These are phyloP conservation scores for Odontocerum albicorne DNA, from an alignment of 2,888 invertebrate species.

Conservation along the genomic window DNA sequence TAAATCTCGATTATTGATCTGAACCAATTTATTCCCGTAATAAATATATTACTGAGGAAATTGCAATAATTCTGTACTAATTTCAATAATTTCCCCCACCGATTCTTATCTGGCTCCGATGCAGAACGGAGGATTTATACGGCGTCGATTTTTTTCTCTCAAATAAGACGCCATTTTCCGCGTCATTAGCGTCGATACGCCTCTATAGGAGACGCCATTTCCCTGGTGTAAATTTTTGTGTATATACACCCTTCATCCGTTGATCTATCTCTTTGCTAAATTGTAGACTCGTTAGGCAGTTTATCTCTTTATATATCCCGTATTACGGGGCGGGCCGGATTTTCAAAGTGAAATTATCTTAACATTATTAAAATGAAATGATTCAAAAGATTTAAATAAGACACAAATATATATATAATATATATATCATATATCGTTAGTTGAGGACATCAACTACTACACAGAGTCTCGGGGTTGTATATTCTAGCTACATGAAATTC, in stretches of 20 bases:
- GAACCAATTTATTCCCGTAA: too few relatives aligned
- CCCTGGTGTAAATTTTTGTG: slow-evolving; percentile 32
- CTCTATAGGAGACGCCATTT: slow-evolving; percentile 19
- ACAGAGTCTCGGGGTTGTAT: too few relatives aligned
- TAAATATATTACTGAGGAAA: not conserved
- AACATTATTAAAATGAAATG: too few relatives aligned
- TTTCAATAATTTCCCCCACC: slow-evolving; percentile 27
- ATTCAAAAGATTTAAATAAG: too few relatives aligned
- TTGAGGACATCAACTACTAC: too few relatives aligned
- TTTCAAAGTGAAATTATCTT: too few relatives aligned
- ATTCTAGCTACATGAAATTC: too few relatives aligned
- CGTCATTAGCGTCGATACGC: slow-evolving; percentile 55
- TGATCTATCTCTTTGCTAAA: slow-evolving; percentile 36
- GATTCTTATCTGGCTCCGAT: slow-evolving; percentile 40
- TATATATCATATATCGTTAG: too few relatives aligned
- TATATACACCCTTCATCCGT: slow-evolving; percentile 22
- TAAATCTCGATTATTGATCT: too few relatives aligned
- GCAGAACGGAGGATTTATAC: slow-evolving; percentile 47
- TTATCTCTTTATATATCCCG: slow-evolving; percentile 32
- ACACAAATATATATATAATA: too few relatives aligned
- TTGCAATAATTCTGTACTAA: slow-evolving; percentile 12
- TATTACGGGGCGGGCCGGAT: not conserved
- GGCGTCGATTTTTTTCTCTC: slow-evolving; percentile 55
- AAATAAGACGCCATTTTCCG: slow-evolving; percentile 63
- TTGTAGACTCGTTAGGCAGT: slow-evolving; percentile 36